Evolutionary conservation across 2,113 vertebrate species (phyloP).

Genomic region (Centropristis striata): DNA sequence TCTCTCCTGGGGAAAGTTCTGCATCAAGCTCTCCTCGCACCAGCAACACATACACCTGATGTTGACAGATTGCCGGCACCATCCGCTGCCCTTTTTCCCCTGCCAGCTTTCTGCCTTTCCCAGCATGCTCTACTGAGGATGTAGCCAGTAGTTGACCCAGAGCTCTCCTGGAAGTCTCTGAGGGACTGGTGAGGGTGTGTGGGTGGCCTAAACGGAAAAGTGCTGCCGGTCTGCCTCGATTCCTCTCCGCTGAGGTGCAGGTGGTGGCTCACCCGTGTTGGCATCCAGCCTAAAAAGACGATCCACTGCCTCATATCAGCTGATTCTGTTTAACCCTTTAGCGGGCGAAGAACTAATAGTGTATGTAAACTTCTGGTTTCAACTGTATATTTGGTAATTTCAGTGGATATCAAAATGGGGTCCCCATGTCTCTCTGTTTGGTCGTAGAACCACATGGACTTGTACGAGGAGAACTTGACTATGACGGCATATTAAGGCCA

Average conservation of each 20-base stretch:
- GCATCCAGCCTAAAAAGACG: background rate
- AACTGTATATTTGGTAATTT: too few relatives aligned
- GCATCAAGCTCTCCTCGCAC: slow-evolving; percentile 9
- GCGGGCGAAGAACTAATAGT: too few relatives aligned
- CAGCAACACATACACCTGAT: slow-evolving; percentile 20
- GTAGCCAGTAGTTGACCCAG: slow-evolving; percentile 22
- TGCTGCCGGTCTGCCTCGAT: background rate
- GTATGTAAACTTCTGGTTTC: too few relatives aligned
- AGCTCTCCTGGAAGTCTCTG: slow-evolving; percentile 33
- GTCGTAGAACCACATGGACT: too few relatives aligned
- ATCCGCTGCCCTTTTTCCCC: background rate
- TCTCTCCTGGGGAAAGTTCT: slow-evolving; percentile 30
- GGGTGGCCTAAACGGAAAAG: background rate
- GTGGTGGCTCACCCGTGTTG: background rate
- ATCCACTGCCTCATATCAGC: slow-evolving; percentile 1
- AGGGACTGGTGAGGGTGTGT: background rate
- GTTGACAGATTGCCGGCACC: slow-evolving; percentile 38
- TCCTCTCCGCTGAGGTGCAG: background rate
- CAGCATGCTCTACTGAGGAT: slow-evolving; percentile 13
- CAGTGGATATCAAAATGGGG: too few relatives aligned
- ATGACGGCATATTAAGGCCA: too few relatives aligned
- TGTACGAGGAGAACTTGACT: too few relatives aligned
- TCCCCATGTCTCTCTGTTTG: too few relatives aligned
- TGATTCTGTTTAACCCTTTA: background rate
- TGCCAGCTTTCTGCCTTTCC: slow-evolving; percentile 20